Evolutionary conservation across 30 jellyfish, hydroid and myxozoan genomes (phyloP), one percentile per base, ranked within the genome.

Genomic region (Nemopilema nomurai): DNA sequence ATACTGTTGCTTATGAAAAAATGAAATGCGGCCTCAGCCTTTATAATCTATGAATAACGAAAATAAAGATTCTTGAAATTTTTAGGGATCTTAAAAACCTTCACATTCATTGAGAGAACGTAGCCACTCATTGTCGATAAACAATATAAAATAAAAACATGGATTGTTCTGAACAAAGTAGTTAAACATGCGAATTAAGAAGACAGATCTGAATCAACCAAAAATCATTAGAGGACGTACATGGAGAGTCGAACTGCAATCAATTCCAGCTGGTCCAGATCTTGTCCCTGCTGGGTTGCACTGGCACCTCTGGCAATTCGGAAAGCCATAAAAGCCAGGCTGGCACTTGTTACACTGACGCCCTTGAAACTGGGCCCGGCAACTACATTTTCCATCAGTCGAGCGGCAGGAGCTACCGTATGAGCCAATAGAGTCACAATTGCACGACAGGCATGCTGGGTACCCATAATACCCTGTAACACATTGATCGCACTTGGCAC

Each of bases 271-370:
- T 19, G 77, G 89, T 18, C 82, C 90, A 9, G 96, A 65, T 49
- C 79, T 89, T 1, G 96, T 80, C 1, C 98, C 98, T 20, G 97
- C 97, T 1, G 98, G 97, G 67, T 93, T 88, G 73, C 98, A 93
- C 57, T 86, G 79, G 74, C 98, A 93, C 64, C 71, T 92, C 27
- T 89, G 81, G 70, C 98, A 93, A n/a, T 79, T 53, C 13, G 98
- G 98, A 72, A 93, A 93, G 6, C 97, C 96, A 79, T 93, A 88
- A 78, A 84, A 93, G 4, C 98, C 98, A 20, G 93, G 92, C 63
- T 74, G 89, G 74, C 98, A 93, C 52, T 77, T 82, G 80, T 85
- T 78, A 69, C 98, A 93, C 27, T 85, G 92, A 13, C 97, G 83
- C 25, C 98, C 97, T 66, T 79, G 80, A 80, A 71, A 93, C 68